Percentiles rank a stretch among this genome's conserved stretches.
Evolutionary conservation across 2,113 vertebrate genomes (phyloP).

Genomic region (Toxotes jaculatrix): DNA sequence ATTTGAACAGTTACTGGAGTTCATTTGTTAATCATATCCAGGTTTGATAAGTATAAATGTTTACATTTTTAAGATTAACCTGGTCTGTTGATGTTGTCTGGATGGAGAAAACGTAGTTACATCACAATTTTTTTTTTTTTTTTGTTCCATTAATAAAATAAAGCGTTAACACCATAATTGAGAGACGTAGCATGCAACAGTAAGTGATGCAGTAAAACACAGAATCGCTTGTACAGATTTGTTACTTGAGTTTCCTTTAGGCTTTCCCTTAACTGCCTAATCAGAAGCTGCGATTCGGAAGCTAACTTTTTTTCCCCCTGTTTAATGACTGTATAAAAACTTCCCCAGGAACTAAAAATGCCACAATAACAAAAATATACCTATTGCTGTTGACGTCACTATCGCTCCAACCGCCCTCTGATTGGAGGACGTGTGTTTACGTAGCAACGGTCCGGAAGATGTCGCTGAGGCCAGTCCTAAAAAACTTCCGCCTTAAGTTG

Average conservation of each 20-base stretch:
- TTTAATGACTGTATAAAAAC: neutral
- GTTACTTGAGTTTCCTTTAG: neutral
- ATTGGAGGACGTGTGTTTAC: constrained; percentile 64
- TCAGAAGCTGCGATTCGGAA: no score
- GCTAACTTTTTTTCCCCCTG: no score
- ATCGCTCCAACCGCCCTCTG: constrained; percentile 24
- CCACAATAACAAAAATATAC: neutral
- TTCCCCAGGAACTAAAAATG: neutral
- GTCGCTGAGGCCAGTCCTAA: constrained; percentile 75
- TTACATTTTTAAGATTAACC: no score
- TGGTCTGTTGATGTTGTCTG: no score
- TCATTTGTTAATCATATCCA: no score
- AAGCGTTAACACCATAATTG: neutral
- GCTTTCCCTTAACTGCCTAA: neutral
- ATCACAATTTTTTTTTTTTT: no score
- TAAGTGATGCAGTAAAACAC: neutral
- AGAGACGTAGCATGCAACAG: neutral
- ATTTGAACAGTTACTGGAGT: no score
- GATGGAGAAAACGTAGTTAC: no score
- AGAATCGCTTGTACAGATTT: no score
- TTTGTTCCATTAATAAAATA: no score
- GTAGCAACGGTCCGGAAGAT: constrained; percentile 78
- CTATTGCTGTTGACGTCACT: constrained; percentile 22
- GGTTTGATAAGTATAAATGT: no score
- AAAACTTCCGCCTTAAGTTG: constrained; percentile 85